Percentiles rank a stretch among this genome's conserved stretches.
Evolutionary conservation across 1,140 invertebrate species (phyloP).

Genomic region (Popillia japonica): DNA sequence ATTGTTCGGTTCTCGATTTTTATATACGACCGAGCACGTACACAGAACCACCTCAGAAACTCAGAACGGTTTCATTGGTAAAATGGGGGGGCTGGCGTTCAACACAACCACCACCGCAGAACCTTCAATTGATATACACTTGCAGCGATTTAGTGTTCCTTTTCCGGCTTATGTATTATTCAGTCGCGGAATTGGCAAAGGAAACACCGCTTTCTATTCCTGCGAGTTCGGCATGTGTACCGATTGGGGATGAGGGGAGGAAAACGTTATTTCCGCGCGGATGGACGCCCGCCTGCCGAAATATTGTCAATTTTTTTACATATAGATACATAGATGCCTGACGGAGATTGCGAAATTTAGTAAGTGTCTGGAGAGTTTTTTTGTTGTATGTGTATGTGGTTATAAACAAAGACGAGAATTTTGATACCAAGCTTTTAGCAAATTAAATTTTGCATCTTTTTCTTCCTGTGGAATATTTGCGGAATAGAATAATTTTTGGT

Average conservation of each 20-base stretch:
- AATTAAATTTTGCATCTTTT: no score
- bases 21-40: conserved; percentile 23
- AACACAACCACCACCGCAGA: background rate
- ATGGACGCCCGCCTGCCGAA: background rate
- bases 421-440: no score
- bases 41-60: background rate
- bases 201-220: background rate
- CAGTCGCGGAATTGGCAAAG: conserved; percentile 24
- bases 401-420: no score
- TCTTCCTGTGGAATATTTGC: no score
- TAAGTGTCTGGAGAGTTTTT: no score
- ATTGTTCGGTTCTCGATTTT: conserved; percentile 26
- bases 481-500: no score
- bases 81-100: background rate
- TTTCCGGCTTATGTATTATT: conserved; percentile 32
- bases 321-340: no score
- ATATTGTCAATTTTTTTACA: conserved; percentile 7
- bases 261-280: background rate
- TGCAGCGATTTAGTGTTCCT: conserved; percentile 33
- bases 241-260: background rate
- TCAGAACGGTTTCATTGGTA: background rate
- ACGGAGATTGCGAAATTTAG: no score
- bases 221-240: background rate
- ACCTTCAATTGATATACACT: conserved; percentile 34
- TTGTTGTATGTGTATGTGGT: no score